Base-by-base conservation (phyloP, 2,113 vertebrate genomes). In the Microcebus tavaratra region DNA sequence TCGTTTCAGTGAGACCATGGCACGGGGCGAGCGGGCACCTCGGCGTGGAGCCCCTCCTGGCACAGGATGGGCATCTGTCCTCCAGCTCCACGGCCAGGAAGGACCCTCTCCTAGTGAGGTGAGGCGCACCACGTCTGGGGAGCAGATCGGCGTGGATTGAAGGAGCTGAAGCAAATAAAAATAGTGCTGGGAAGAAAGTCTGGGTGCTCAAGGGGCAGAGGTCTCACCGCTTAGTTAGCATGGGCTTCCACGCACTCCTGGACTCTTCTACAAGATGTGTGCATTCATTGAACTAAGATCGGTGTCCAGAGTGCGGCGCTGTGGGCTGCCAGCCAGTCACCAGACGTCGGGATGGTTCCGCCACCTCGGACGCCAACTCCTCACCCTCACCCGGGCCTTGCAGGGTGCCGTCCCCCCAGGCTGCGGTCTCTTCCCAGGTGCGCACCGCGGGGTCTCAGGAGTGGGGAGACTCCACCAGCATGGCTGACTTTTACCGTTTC, bases 361-460 rank as follows among this genome's bases (percentile, higher is more conserved):
- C 72, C 20, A 2, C 21, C 61, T 61, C 10, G 34, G 42, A 10
- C 18, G 12, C 48, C 70, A 11, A 10, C 70, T 3, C 39, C 13
- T 75, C 39, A 45, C 42, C 39, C 13, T 75, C 39, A 45, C 42
- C 72, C 6, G 12, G 39, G 72, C 72, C 14, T 75, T 4, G 39
- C 27, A 29, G 42, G n/a, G 11, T n/a, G 21, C n/a, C 0, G 0
- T 15, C 12, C 3, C 2, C 57, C 1, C 57, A 0, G 25, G 27
- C 34, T 21, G 39, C 21, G 57, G 59, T 42, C 3, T 81, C 13
- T 21, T 59, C 8, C 14, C 48, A 8, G 20, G 50, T 5, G 2
- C 0, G 4, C 21, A 36, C 15, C 6, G 17, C 18, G 20, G 25
- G 27, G 20, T 5, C 17, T 72, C 5, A 2, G 63, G 17, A 25